A percentile compares a stretch with the other conserved stretches of the same genome.
phyloP scores from a whole-genome alignment of 2,113 vertebrate species.

The Alces alces region DNA sequence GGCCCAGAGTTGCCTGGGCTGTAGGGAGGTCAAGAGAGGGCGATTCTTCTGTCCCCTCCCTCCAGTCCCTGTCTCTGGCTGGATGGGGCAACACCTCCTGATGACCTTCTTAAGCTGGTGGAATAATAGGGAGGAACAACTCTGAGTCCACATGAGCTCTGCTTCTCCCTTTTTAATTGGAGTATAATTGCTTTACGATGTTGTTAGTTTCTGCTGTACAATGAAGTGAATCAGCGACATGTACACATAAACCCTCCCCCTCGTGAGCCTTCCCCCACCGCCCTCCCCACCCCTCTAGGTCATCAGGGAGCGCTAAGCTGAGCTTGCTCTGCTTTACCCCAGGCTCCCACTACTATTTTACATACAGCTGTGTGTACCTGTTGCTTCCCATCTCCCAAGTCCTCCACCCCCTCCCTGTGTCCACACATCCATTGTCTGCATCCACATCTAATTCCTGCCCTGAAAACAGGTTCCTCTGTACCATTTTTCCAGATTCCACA shows the following conservation, averaged over 20 bases:
- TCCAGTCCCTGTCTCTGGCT: not conserved
- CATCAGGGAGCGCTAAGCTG: not conserved
- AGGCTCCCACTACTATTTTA: not conserved
- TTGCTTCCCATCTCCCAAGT: not conserved
- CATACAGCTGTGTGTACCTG: not conserved
- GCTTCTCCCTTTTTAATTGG: not conserved
- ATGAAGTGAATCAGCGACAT: fast-evolving
- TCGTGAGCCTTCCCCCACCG: not conserved
- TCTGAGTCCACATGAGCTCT: not conserved
- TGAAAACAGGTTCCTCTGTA: not conserved
- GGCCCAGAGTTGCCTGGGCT: not conserved
- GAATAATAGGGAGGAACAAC: not conserved
- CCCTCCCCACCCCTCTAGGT: not conserved
- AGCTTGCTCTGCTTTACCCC: not conserved
- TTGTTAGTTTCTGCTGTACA: not conserved
- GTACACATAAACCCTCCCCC: not conserved
- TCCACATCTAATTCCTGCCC: not conserved
- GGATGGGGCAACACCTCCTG: not conserved
- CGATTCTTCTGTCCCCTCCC: not conserved
- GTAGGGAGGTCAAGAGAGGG: not conserved
- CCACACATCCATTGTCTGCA: not conserved
- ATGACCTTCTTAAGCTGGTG: not conserved
- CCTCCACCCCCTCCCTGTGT: not conserved
- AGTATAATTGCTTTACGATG: not conserved
- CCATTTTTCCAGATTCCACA: not conserved